Percentiles rank a stretch among this genome's conserved stretches.
Conservation (phyloP, 2,113 vertebrate genomes). For the Passer domesticus region DNA sequence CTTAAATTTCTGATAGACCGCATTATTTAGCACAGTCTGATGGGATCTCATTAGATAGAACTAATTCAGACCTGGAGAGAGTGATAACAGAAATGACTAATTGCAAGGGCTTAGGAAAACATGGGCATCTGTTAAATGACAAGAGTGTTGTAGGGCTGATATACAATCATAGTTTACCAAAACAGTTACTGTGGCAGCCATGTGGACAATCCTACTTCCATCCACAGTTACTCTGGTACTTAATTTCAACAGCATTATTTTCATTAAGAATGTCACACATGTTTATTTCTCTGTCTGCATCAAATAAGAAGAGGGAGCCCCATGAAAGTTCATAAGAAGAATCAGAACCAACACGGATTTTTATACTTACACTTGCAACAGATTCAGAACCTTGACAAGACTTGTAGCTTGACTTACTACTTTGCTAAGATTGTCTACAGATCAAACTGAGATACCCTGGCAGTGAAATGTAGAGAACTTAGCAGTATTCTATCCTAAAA, state of each 20-base stretch:
- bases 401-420: background rate
- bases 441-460: background rate
- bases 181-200: background rate
- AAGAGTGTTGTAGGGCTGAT: background rate
- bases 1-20: background rate
- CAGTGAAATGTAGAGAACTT: background rate
- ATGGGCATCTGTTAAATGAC: background rate
- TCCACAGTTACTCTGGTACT: background rate
- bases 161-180: background rate
- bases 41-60: background rate
- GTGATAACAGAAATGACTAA: slow-evolving; percentile 9
- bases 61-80: background rate
- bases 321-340: background rate
- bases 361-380: background rate
- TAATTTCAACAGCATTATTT: background rate
- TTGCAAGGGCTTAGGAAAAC: background rate
- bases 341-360: background rate
- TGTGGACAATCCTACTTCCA: background rate
- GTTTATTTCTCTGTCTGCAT: background rate
- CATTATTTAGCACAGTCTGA: background rate
- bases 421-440: background rate
- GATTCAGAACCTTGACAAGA: background rate
- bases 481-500: background rate
- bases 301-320: background rate
- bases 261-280: background rate